Evolutionary conservation across 2,113 vertebrate genomes (phyloP).

Genomic region (Dromaius novaehollandiae): DNA sequence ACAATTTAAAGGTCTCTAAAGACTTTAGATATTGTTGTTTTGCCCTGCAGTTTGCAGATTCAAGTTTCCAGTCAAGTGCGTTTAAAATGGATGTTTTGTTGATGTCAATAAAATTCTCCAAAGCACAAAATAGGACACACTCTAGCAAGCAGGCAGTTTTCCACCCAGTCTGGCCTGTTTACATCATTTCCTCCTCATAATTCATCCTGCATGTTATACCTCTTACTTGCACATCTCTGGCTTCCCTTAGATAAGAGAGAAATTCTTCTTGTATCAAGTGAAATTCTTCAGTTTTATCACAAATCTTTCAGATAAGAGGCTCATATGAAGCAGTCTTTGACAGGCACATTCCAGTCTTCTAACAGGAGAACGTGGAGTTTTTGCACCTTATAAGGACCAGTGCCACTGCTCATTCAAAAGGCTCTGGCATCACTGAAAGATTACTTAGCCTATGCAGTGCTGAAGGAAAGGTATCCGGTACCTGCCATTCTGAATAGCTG

Average conservation of each 20-base stretch:
- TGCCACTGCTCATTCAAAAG: neutral
- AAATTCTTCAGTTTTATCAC: constrained; percentile 15
- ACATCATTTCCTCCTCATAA: constrained; percentile 24
- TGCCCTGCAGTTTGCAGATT: neutral
- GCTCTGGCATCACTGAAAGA: neutral
- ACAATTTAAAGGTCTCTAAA: neutral
- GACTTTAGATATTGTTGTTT: neutral
- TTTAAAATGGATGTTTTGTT: neutral
- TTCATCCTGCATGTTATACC: constrained; percentile 10
- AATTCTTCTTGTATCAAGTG: constrained; percentile 35
- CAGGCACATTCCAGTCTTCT: neutral
- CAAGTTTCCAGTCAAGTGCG: neutral
- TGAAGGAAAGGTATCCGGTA: neutral
- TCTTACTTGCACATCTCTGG: constrained; percentile 4
- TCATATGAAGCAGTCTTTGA: constrained; percentile 6
- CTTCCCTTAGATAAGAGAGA: constrained; percentile 56
- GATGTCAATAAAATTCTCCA: neutral
- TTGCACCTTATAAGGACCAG: constrained; percentile 58
- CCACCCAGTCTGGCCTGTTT: constrained; percentile 18
- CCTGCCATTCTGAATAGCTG: neutral
- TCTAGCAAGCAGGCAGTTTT: neutral
- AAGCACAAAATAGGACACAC: neutral
- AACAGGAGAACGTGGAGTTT: neutral
- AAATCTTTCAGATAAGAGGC: constrained; percentile 34
- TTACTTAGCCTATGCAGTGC: neutral